These are phyloP conservation scores for Schlechtendalia chinensis DNA, from an alignment of 1,140 invertebrate species.

Conservation along the genomic window DNA sequence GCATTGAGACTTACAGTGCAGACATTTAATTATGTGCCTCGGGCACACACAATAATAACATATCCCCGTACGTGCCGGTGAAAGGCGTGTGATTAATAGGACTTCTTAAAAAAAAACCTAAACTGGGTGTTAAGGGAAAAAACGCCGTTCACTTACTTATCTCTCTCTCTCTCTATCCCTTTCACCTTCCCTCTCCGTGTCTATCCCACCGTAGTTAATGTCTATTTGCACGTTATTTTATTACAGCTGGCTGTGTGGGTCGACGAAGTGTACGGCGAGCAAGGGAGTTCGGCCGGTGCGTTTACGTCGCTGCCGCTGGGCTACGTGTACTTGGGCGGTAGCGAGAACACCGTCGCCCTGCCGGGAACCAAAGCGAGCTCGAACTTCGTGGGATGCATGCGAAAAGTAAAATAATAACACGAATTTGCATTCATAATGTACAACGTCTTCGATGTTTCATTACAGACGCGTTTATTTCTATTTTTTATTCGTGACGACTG, in stretches of 20 bases:
- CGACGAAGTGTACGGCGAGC: conserved; percentile 86
- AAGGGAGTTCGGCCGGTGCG: conserved; percentile 86
- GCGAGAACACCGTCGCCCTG: conserved; percentile 73
- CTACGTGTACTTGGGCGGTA: conserved; percentile 83
- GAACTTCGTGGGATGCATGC: conserved; percentile 93
- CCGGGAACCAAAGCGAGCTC: conserved; percentile 80
- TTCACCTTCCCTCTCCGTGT: too few relatives aligned
- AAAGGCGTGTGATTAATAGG: too few relatives aligned
- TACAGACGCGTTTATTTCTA: too few relatives aligned
- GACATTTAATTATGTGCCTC: not conserved
- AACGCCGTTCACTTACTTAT: not conserved
- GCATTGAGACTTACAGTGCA: too few relatives aligned
- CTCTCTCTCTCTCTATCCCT: not conserved
- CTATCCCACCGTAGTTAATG: not conserved
- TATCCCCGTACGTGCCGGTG: too few relatives aligned
- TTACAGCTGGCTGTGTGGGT: conserved; percentile 86
- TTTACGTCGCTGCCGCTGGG: conserved; percentile 87
- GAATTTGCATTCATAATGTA: too few relatives aligned
- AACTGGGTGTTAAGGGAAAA: not conserved
- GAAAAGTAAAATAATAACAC: conserved; percentile 70
- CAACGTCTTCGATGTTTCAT: too few relatives aligned
- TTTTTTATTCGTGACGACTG: too few relatives aligned
- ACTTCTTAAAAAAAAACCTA: too few relatives aligned
- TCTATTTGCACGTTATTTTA: conserved; percentile 52
- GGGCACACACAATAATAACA: not conserved